Conservation (phyloP, 2,113 vertebrate genomes). For the Pandion haliaetus region DNA sequence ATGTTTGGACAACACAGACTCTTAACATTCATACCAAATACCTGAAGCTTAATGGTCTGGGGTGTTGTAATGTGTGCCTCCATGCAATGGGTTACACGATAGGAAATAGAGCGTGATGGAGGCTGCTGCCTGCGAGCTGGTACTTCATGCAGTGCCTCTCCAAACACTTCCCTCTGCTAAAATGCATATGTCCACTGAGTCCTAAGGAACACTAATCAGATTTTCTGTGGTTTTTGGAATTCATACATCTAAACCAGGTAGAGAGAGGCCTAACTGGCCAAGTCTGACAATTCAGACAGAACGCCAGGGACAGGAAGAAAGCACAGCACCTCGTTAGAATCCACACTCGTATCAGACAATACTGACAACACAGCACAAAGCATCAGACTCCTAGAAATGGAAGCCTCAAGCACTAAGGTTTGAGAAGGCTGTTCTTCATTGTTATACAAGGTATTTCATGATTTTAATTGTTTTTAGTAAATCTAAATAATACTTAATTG, state of each 20-base stretch:
- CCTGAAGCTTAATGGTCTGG: neutral
- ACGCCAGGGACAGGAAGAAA: neutral
- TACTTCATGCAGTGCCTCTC: neutral
- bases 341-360: neutral
- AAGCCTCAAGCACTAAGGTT: neutral
- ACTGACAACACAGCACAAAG: neutral
- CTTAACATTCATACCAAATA: neutral
- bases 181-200: rapidly evolving
- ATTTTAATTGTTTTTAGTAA: neutral
- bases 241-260: neutral
- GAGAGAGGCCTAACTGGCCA: neutral
- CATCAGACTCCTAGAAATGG: neutral
- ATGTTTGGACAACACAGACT: neutral
- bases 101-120: rapidly evolving
- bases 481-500: neutral
- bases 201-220: neutral
- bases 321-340: neutral
- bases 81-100: neutral
- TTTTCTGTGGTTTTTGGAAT: neutral
- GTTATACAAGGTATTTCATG: neutral
- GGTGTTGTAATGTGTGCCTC: neutral
- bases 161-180: neutral
- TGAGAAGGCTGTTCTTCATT: neutral
- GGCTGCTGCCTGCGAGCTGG: neutral
- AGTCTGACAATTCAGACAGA: neutral